Base-by-base conservation (phyloP, 2,888 invertebrate genomes). In the Scaptomyza caliginosa region DNA sequence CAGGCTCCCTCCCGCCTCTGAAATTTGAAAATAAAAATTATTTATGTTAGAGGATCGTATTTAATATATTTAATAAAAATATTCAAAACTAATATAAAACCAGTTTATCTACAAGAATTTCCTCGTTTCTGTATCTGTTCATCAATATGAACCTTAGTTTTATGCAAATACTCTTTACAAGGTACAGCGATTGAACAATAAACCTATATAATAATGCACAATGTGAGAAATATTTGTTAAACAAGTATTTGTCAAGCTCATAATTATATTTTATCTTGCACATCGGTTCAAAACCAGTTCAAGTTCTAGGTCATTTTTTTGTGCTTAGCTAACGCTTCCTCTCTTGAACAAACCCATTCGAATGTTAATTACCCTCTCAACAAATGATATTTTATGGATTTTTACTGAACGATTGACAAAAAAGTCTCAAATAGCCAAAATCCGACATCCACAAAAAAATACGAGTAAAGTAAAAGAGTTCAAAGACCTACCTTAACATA, bases 401-500 rank as follows among this genome's bases (percentile, higher is more conserved):
- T 3, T 6, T 13, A 2, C n/a, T 32, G 10, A 6, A 13, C 23
- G 5, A 23, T 38, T 43, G 28, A 16, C 40, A 32, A 46, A 17
- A 19, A 32, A 38, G 4, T 4, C 8, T 24, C 30, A 24, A n/a
- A 10, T 40, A 8, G 16, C 11, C 6, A n/a, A 11, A 51, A 40
- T 6, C 10, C 4, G 7, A 2, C 21, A 46, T 10, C n/a, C 39
- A 21, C 19, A n/a, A 8, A n/a, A 19, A 30, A 32, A 56, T 64
- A 51, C 51, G 49, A 69, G 65, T 57, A 28, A 77, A 72, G 51
- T 74, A 66, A 58, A 30, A 16, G 32, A 59, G 86, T 83, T 82
- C 79, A 82, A 68, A 45, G 74, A 82, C 83, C 87, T 72, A 79
- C 71, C 78, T 65, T 69, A 83, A 78, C 67, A 67, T 2, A 42